Evolutionary conservation across 2,113 vertebrate species (phyloP).

Genomic region (Oncorhynchus clarkii): DNA sequence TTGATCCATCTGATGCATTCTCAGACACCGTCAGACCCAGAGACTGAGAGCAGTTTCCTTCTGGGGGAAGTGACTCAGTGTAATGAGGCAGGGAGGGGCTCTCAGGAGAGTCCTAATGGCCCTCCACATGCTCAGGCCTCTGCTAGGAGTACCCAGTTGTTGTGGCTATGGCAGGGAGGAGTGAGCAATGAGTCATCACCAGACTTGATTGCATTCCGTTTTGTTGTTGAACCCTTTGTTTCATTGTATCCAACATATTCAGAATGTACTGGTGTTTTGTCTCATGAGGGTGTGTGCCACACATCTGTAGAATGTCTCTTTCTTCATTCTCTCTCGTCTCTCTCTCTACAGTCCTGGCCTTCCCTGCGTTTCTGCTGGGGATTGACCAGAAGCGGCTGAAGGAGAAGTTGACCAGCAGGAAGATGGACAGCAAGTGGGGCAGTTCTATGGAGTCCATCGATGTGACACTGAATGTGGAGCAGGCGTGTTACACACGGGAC

Average conservation of each 20-base stretch:
- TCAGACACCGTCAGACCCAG: constrained; percentile 49
- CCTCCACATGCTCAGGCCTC: constrained; percentile 29
- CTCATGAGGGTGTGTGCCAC: neutral
- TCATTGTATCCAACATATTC: neutral
- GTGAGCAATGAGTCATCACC: neutral
- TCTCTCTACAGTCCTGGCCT: constrained; percentile 84
- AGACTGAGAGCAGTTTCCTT: constrained; percentile 65
- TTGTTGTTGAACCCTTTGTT: constrained; percentile 8
- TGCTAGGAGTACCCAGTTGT: constrained; percentile 15
- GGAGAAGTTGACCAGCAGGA: constrained; percentile 94
- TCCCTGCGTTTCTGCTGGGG: constrained; percentile 93
- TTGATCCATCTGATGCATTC: constrained; percentile 54
- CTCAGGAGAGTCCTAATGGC: constrained; percentile 54
- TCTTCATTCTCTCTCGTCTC: neutral
- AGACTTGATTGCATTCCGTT: constrained; percentile 2
- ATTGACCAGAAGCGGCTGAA: constrained; percentile 90
- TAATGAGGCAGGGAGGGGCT: constrained; percentile 63
- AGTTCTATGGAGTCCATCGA: constrained; percentile 90
- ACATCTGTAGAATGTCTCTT: neutral
- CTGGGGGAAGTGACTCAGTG: constrained; percentile 70
- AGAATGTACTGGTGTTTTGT: constrained; percentile 4
- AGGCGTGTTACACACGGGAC: constrained; percentile 94
- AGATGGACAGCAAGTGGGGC: constrained; percentile 99
- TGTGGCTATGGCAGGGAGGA: neutral
- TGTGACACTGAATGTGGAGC: constrained; percentile 95